Base-by-base conservation (phyloP, 2,888 invertebrate species). In the Polymixis flavicincta region DNA sequence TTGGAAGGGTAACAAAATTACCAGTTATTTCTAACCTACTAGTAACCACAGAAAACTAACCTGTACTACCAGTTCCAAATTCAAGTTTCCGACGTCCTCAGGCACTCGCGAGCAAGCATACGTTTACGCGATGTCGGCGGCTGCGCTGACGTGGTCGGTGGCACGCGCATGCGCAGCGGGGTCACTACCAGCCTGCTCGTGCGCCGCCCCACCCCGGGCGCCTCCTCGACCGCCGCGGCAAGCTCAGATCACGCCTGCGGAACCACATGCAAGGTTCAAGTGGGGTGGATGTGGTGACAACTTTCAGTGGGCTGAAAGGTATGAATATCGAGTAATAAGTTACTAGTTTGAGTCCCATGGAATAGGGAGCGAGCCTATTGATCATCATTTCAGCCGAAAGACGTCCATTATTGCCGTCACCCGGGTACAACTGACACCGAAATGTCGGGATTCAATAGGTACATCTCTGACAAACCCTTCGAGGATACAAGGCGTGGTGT, bases 261-360 rank as follows among this genome's bases (percentile, higher is more conserved):
- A 96, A 97, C 97, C 98, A 13, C 97, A 97, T 74, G 97, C 97
- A 1, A 96, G 97, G 81, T 98, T 98, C 95, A 98, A 98, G 92
- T 98, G 98, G 98, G 98, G 98, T 64, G 98, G 98, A 50, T 98
- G 98, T 92, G 98, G 98, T 0, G 98, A 98, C 90, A 98, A 98
- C 94, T 97, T 97, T 73, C 97, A 97, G 86, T 98, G 98, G 96
- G 98, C 98, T 2, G 97, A 97, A 74, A 96, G 96, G 96, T 96
- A 84, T n/a, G 0, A 77, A n/a, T 17, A 19, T 22, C 25, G 9
- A 22, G 22, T 42, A 68, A 68, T 60, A 42, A 42, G 9, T 68
- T 42, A 61, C 14, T 68, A 60, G 25, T 19, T 42, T 37, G 37
- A 37, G 3, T 37, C 37, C 37, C 37, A 37, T 37, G 37, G 37